These are phyloP conservation scores for Tanytarsus gracilentus DNA, from an alignment of 2,888 invertebrate genomes.

Conservation along the genomic window DNA sequence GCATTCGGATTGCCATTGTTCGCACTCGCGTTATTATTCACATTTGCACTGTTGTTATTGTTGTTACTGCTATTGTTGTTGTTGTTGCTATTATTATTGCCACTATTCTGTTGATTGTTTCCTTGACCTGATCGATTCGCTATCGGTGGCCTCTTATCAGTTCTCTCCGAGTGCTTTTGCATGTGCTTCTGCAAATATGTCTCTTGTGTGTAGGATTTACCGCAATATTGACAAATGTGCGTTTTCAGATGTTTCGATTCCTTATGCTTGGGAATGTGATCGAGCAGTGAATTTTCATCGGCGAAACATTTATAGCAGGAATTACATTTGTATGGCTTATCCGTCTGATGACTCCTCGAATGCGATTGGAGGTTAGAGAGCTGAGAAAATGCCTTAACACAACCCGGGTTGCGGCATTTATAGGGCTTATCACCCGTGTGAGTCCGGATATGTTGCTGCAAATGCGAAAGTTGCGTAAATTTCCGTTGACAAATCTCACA, in stretches of 20 bases:
- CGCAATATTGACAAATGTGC: slow-evolving; percentile 98
- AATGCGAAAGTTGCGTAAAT: slow-evolving; percentile 97
- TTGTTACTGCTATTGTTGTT: neutral
- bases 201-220: slow-evolving; percentile 99
- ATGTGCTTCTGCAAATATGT: slow-evolving; percentile 98
- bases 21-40: slow-evolving; percentile 14
- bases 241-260: slow-evolving; percentile 99
- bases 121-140: slow-evolving; percentile 42
- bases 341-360: slow-evolving; percentile 98
- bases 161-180: slow-evolving; percentile 94
- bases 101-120: slow-evolving; percentile 7
- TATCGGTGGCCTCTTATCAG: slow-evolving; percentile 82
- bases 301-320: slow-evolving; percentile 99
- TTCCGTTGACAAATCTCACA: slow-evolving; percentile 97
- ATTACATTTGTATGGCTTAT: slow-evolving; percentile 99
- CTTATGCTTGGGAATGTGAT: slow-evolving; percentile 99
- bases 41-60: slow-evolving; percentile 32
- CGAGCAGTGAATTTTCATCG: slow-evolving; percentile 91
- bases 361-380: slow-evolving; percentile 98
- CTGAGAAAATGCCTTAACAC: slow-evolving; percentile 98
- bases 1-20: neutral
- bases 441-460: slow-evolving; percentile 98
- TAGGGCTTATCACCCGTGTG: slow-evolving; percentile 99
- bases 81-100: neutral
- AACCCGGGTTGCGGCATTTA: slow-evolving; percentile 94